Conservation (phyloP, 1,140 invertebrate species). For the Saccostrea cuccullata region DNA sequence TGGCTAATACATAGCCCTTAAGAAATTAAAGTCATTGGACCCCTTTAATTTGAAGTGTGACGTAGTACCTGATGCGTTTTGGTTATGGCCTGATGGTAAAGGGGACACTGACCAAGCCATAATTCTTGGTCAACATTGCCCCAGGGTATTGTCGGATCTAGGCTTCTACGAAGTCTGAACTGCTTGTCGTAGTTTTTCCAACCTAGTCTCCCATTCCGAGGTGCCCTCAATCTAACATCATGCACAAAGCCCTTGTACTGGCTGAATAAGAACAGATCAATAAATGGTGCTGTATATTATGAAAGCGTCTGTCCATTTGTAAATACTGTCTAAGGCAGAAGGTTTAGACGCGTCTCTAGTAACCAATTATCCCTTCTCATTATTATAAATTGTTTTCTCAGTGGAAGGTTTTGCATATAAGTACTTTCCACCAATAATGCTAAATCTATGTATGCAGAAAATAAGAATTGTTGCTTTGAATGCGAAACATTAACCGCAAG, state of each 20-base stretch:
- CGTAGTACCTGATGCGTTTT: neutral
- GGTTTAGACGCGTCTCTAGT: neutral
- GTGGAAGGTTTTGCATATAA: neutral
- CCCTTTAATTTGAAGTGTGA: neutral
- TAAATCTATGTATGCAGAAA: neutral
- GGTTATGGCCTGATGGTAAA: neutral
- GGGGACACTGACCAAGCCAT: slow-evolving; percentile 38
- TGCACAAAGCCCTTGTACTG: slow-evolving; percentile 14
- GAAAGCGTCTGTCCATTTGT: slow-evolving; percentile 44
- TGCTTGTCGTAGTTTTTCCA: slow-evolving; percentile 46
- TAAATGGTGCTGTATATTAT: slow-evolving; percentile 39
- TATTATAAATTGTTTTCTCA: neutral
- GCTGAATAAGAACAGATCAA: neutral
- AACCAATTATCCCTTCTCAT: neutral
- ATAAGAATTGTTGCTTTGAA: no score
- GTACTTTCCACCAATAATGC: neutral
- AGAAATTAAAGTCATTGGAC: slow-evolving; percentile 1
- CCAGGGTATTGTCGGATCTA: slow-evolving; percentile 36
- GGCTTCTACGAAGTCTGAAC: slow-evolving; percentile 18
- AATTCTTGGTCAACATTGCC: slow-evolving; percentile 37
- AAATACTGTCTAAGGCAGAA: slow-evolving; percentile 15
- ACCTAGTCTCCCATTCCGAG: neutral
- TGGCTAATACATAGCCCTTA: neutral
- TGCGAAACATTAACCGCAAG: neutral
- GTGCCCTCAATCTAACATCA: slow-evolving; percentile 2